phyloP scores from a whole-genome alignment of 2,797 vertebrate genomes.

The Sphaeramia orbicularis region DNA sequence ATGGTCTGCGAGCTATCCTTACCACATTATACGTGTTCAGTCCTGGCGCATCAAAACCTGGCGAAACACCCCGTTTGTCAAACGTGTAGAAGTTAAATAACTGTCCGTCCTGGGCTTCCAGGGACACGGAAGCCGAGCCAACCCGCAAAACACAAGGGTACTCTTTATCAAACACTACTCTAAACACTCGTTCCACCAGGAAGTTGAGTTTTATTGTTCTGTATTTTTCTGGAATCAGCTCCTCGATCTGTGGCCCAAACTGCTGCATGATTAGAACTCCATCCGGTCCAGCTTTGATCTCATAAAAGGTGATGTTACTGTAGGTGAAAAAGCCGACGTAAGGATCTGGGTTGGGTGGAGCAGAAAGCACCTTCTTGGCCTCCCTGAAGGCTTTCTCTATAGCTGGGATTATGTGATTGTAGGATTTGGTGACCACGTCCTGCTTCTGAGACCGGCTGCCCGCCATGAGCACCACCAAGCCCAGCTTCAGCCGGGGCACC shows the following conservation, averaged over 20 bases:
- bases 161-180: conserved; percentile 92
- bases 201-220: conserved; percentile 92
- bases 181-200: conserved; percentile 91
- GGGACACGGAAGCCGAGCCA: conserved; percentile 90
- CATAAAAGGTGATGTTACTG: conserved; percentile 93
- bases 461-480: conserved; percentile 92
- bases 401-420: conserved; percentile 89
- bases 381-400: conserved; percentile 91
- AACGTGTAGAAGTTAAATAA: conserved; percentile 93
- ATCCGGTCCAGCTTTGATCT: conserved; percentile 87
- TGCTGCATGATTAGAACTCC: conserved; percentile 93
- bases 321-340: conserved; percentile 94
- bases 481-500: conserved; percentile 90
- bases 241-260: conserved; percentile 93
- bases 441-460: conserved; percentile 88
- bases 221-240: conserved; percentile 91
- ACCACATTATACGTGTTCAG: conserved; percentile 94
- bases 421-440: conserved; percentile 88
- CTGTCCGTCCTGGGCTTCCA: conserved; percentile 95
- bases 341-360: conserved; percentile 87
- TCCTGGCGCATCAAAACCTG: conserved; percentile 94
- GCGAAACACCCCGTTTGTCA: conserved; percentile 88
- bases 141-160: conserved; percentile 92
- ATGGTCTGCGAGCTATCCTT: conserved; percentile 85
- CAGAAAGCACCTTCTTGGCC: conserved; percentile 81